Evolutionary conservation across 2,113 vertebrate species (phyloP), one percentile per base, ranked within the genome.

Genomic region (Chunga burmeisteri): DNA sequence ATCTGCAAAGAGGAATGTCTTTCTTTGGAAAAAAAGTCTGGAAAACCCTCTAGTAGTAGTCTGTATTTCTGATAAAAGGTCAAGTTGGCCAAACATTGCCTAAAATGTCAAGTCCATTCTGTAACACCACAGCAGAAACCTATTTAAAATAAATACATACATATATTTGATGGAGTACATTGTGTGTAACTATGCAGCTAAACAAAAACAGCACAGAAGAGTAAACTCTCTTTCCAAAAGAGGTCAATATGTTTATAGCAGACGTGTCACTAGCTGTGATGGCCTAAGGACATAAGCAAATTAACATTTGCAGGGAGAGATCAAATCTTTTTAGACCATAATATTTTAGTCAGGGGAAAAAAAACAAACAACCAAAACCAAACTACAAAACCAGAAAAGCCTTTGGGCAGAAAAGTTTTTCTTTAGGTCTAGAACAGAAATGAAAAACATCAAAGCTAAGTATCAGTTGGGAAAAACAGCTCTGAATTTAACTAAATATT

Each of bases 351-450:
- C 47, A 19, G 9, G 27, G 2, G 46, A 50, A 62, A 80, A 53
- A n/a, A 38, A n/a, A 49, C 16, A 14, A 23, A 23, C 6, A 23
- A 5, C 0, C 0, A 59, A n/a, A 23, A 12, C 23, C 11, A 15
- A 72, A 13, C 2, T 58, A 42, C 40, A 84, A 74, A 73, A n/a
- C 1, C 36, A 62, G 44, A 79, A 68, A 8, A 85, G 47, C 65
- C n/a, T 95, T 88, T 72, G 36, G 34, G 74, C 36, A 85, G 59
- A 75, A 77, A 83, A 70, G 20, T 18, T 30, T 82, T 72, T 90
- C 38, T 85, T 71, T 32, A 85, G 4, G 29, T 65, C 61, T 73
- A 0, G 3, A 90, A 83, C 4, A 77, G 52, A 94, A 87, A 86
- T 13, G 0, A 59, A 94, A 91, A 88, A 13, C 8, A 86, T 34